phyloP scores from a whole-genome alignment of 2,797 vertebrate genomes.

The Fistularia tabacaria region DNA sequence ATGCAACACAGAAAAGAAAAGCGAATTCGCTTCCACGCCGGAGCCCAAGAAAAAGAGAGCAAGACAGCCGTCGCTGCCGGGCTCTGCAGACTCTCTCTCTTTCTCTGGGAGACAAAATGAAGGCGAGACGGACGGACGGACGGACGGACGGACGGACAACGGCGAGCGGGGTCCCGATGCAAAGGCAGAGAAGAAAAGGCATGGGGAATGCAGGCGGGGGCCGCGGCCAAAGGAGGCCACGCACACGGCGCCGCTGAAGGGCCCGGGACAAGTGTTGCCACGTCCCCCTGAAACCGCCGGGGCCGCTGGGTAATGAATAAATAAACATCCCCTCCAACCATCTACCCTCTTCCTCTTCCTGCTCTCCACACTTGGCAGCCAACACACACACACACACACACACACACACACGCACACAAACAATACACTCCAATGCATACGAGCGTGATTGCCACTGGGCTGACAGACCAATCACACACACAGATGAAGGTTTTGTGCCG shows the following conservation, averaged over 20 bases:
- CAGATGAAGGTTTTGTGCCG: conserved; percentile 32
- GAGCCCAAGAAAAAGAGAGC: too few species aligned
- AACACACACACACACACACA: conserved; percentile 35
- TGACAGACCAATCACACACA: conserved; percentile 38
- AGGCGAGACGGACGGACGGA: background rate
- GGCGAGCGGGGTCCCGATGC: conserved; percentile 1
- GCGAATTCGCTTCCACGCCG: too few species aligned
- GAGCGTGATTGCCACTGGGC: conserved; percentile 57
- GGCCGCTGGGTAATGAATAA: conserved; percentile 81
- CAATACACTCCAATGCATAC: conserved; percentile 57
- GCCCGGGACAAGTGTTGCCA: conserved; percentile 74
- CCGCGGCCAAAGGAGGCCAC: conserved; percentile 62
- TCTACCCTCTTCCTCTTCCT: conserved; percentile 70
- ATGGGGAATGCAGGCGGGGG: conserved; percentile 39
- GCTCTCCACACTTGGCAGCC: conserved; percentile 54
- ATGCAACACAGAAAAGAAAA: too few species aligned
- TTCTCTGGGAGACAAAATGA: background rate
- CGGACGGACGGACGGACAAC: background rate
- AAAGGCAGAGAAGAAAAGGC: conserved; percentile 9
- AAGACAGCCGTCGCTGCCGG: too few species aligned
- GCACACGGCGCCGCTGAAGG: conserved; percentile 60
- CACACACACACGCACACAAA: conserved; percentile 20
- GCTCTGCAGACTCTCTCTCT: too few species aligned
- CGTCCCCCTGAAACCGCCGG: conserved; percentile 74
- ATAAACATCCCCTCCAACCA: conserved; percentile 79